These are phyloP conservation scores for Mythimna vitellina DNA, from an alignment of 2,888 invertebrate species.

Conservation along the genomic window DNA sequence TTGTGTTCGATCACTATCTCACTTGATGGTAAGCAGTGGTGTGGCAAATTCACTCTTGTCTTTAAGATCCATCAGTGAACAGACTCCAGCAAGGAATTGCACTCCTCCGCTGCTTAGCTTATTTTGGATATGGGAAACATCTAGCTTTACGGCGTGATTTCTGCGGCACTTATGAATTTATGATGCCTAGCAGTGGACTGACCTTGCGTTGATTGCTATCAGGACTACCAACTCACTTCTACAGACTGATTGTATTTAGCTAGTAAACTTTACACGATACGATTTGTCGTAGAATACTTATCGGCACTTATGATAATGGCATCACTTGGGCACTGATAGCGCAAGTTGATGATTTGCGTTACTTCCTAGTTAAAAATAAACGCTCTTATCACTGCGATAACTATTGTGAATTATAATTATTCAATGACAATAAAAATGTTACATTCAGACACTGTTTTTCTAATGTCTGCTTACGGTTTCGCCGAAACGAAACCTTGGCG, in stretches of 20 bases:
- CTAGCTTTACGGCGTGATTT: background rate
- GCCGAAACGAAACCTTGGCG: no score
- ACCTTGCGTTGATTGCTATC: background rate
- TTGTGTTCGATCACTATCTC: background rate
- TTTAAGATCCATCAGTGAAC: background rate
- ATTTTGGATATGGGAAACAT: background rate
- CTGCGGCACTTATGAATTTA: background rate
- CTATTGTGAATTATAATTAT: conserved; percentile 24
- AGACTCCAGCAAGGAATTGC: background rate
- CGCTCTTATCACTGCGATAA: conserved; percentile 44
- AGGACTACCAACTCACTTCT: background rate
- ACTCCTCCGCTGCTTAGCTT: background rate
- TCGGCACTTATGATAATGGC: conserved; percentile 44
- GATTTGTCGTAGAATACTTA: conserved; percentile 33
- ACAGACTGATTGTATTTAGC: background rate
- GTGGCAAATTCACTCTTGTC: background rate
- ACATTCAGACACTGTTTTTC: background rate
- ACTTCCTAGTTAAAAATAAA: conserved; percentile 62
- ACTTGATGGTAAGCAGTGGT: background rate
- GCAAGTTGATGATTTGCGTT: conserved; percentile 43
- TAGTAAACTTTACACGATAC: conserved; percentile 20
- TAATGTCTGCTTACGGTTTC: no score
- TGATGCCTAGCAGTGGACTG: background rate
- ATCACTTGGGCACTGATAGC: conserved; percentile 44
- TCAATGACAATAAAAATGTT: background rate